Conservation (phyloP, 30 jellyfish, hydroid and myxozoan genomes). For the Aurelia aurita complex sp. Pacific region DNA sequence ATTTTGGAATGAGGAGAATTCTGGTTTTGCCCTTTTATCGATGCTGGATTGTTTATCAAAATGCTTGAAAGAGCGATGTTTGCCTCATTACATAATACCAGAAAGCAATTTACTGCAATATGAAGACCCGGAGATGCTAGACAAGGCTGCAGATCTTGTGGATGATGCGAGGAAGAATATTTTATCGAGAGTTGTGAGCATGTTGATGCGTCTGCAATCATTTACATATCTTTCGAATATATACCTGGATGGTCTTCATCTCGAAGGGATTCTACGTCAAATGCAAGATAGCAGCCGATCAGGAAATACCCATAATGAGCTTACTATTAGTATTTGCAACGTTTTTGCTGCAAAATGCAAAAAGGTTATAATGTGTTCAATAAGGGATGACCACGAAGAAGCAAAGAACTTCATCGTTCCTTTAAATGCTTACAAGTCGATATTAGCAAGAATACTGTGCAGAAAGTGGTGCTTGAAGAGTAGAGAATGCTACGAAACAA, state of each 20-base stretch:
- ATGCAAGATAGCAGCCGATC: neutral
- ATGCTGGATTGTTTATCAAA: slow-evolving; percentile 10
- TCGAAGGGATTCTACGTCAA: neutral
- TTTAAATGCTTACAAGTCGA: slow-evolving; percentile 2
- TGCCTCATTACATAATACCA: slow-evolving; percentile 54
- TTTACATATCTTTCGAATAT: neutral
- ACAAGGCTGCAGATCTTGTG: slow-evolving; percentile 6
- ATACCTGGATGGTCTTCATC: neutral
- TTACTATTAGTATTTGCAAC: neutral
- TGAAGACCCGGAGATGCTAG: neutral
- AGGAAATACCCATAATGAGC: neutral
- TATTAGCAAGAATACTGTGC: slow-evolving; percentile 11
- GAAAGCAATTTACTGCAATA: slow-evolving; percentile 24
- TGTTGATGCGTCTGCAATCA: slow-evolving; percentile 24
- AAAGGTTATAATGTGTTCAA: neutral
- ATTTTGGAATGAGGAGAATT: slow-evolving; percentile 38
- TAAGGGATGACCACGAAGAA: neutral
- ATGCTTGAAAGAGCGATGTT: slow-evolving; percentile 3
- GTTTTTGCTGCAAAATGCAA: slow-evolving; percentile 7
- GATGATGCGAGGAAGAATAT: slow-evolving; percentile 14
- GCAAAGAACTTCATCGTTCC: neutral
- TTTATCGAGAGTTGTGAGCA: neutral
- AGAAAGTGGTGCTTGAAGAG: neutral
- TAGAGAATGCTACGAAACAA: neutral
- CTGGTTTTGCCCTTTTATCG: neutral